Base-by-base conservation (phyloP, 2,888 invertebrate species). In the Melanostoma mellinum region DNA sequence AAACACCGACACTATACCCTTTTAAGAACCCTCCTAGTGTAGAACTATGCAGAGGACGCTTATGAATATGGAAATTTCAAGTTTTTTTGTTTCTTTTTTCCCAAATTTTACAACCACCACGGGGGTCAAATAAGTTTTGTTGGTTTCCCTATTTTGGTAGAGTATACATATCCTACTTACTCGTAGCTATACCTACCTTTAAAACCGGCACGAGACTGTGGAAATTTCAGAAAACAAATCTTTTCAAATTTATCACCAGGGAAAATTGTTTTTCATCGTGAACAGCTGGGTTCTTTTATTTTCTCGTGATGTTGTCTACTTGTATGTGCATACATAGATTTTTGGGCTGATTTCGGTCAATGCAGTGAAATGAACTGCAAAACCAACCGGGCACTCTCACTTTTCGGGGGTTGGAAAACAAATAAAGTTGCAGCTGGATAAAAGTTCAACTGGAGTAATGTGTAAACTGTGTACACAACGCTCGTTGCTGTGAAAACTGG, bases 51-150 rank as follows among this genome's bases (percentile, higher is more conserved):
- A 63, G 42, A 6, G 32, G 55, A 52, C 35, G 60, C 60, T 75
- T 67, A 71, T 84, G 74, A 74, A 75, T 84, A 84, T 84, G 74
- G 63, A 84, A 84, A 84, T 79, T 68, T 68, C 61, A 20, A 56
- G 48, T 56, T 48, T 40, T 38, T 44, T 35, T 32, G 53, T 56
- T 46, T 55, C 38, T 6, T 9, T 84, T 63, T 60, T 33, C 73
- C 46, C 42, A 48, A 78, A 78, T 67, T 65, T 48, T n/a, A 50
- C 53, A 35, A 36, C 20, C 50, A 38, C 30, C 38, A 5, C 8
- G 8, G 74, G 71, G 84, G 78, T 84, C 78, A 74, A 78, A 73
- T 69, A 84, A 78, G 69, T 67, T 78, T 74, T 42, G 32, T 52
- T 40, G 69, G 65, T 55, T 84, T 71, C 65, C 44, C 74, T 67